Percentiles rank a stretch among this genome's conserved stretches.
These are phyloP conservation scores for Dimorphilus gyrociliatus DNA, from an alignment of 2,888 invertebrate genomes.

Conservation along the genomic window DNA sequence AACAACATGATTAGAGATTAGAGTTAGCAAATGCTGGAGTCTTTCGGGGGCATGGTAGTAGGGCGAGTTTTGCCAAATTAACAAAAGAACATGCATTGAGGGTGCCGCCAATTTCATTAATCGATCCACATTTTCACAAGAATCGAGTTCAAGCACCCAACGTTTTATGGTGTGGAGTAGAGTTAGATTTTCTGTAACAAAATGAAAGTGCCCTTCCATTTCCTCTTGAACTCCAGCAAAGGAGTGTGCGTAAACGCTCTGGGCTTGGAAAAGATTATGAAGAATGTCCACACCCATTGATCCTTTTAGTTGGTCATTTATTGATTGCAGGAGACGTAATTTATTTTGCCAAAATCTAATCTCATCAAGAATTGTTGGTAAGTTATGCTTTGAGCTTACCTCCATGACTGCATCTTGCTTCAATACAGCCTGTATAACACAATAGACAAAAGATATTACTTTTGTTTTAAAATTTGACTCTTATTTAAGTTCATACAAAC, in stretches of 20 bases:
- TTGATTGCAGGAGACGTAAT: slow-evolving; percentile 25
- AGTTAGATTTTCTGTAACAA: slow-evolving; percentile 17
- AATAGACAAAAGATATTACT: neutral
- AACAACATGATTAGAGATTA: slow-evolving; percentile 35
- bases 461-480: neutral
- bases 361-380: slow-evolving; percentile 33
- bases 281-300: slow-evolving; percentile 32
- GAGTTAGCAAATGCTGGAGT: slow-evolving; percentile 27
- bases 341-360: slow-evolving; percentile 31
- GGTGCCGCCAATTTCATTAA: slow-evolving; percentile 30
- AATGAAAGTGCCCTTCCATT: slow-evolving; percentile 23
- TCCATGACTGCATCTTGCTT: slow-evolving; percentile 28
- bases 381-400: slow-evolving; percentile 21
- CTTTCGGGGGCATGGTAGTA: slow-evolving; percentile 34
- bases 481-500: slow-evolving; percentile 12
- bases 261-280: slow-evolving; percentile 30
- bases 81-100: slow-evolving; percentile 27
- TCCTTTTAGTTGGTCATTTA: slow-evolving; percentile 29
- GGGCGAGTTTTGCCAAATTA: slow-evolving; percentile 33
- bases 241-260: slow-evolving; percentile 31
- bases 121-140: slow-evolving; percentile 17
- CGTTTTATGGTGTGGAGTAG: slow-evolving; percentile 28
- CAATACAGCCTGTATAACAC: slow-evolving; percentile 21
- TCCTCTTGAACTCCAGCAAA: slow-evolving; percentile 28
- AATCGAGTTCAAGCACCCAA: slow-evolving; percentile 25